Conservation (phyloP, 2,113 vertebrate species). For the Mirza zaza region DNA sequence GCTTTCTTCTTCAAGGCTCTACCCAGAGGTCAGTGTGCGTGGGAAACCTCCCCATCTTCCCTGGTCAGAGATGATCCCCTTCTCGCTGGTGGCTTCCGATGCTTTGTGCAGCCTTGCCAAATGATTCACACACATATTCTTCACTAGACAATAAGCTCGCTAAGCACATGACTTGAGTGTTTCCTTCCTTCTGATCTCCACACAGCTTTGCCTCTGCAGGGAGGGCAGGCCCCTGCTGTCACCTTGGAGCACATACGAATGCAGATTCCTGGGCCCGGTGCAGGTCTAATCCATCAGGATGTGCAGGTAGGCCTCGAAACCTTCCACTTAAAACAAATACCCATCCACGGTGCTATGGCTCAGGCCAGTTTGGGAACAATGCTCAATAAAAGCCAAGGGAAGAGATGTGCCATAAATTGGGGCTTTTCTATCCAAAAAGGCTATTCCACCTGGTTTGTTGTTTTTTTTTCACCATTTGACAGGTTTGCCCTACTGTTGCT, state of each 20-base stretch:
- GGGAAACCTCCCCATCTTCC: not conserved
- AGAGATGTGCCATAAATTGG: not conserved
- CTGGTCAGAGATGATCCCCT: not conserved
- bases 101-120: not conserved
- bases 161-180: not conserved
- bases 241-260: not conserved
- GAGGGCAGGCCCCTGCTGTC: rapidly evolving
- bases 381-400: not conserved
- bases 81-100: too few relatives aligned
- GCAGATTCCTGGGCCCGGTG: not conserved
- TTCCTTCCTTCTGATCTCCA: not conserved
- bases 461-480: not conserved
- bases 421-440: not conserved
- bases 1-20: not conserved
- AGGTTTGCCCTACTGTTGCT: not conserved
- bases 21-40: not conserved
- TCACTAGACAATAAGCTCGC: not conserved
- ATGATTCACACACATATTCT: not conserved
- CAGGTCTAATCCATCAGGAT: not conserved
- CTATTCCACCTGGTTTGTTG: not conserved
- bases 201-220: not conserved
- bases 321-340: not conserved
- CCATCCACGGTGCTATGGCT: rapidly evolving
- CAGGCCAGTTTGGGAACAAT: not conserved
- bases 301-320: not conserved